phyloP scores from a whole-genome alignment of 2,888 invertebrate species.

The Aporophyla lueneburgensis region DNA sequence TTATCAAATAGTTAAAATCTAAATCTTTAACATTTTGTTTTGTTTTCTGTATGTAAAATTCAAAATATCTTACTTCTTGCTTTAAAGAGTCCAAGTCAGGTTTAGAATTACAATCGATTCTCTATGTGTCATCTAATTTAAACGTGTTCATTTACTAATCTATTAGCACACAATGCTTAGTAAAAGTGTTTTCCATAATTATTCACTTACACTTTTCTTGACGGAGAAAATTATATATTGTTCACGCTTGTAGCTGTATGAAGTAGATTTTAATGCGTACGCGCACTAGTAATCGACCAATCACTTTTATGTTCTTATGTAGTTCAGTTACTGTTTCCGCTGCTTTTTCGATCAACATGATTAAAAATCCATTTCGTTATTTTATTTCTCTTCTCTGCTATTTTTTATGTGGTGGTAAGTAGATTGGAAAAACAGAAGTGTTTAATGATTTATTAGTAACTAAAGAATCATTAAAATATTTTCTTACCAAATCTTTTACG shows the following conservation, averaged over 20 bases:
- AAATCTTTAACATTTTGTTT: neutral
- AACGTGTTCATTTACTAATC: neutral
- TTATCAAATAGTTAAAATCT: neutral
- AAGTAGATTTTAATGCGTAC: neutral
- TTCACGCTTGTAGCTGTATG: neutral
- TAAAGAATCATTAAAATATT: too few species aligned
- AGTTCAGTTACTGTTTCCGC: constrained; percentile 4
- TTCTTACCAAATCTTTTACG: too few species aligned
- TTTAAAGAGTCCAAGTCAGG: neutral
- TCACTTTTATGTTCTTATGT: constrained; percentile 10
- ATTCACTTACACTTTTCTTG: constrained; percentile 45
- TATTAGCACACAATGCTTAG: constrained; percentile 35
- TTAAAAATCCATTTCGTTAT: neutral
- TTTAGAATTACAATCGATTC: neutral
- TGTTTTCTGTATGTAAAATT: neutral
- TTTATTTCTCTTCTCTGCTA: neutral
- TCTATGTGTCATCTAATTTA: neutral
- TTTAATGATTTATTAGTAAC: too few species aligned
- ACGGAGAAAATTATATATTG: constrained; percentile 5
- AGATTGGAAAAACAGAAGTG: neutral
- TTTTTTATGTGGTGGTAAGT: neutral
- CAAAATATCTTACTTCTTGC: neutral
- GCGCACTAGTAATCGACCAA: constrained; percentile 3
- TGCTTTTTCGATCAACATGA: too few species aligned
- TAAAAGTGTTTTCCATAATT: constrained; percentile 37